Evolutionary conservation across 2,888 invertebrate species (phyloP).

Genomic region (Metellina segmentata): DNA sequence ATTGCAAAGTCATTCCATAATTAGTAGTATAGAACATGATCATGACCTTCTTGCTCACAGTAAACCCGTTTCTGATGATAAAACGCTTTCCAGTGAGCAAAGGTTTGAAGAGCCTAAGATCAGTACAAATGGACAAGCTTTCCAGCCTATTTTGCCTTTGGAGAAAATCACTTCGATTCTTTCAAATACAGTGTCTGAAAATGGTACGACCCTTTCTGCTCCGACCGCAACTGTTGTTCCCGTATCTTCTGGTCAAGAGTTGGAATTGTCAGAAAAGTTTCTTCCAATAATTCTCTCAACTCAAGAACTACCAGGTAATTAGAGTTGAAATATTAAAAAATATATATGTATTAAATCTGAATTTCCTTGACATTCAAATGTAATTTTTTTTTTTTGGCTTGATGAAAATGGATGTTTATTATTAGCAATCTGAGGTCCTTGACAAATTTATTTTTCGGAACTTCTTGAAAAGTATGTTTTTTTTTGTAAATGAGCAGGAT

Average conservation of each 20-base stretch:
- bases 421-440: too few relatives aligned
- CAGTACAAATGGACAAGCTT: not conserved
- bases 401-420: too few relatives aligned
- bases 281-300: slow-evolving; percentile 44
- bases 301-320: slow-evolving; percentile 29
- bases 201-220: not conserved
- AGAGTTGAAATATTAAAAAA: not conserved
- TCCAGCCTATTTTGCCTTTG: slow-evolving; percentile 51
- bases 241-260: slow-evolving; percentile 33
- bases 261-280: slow-evolving; percentile 48
- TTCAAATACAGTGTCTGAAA: slow-evolving; percentile 12
- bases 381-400: too few relatives aligned
- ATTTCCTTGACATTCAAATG: too few relatives aligned
- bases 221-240: slow-evolving; percentile 44
- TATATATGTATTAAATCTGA: not conserved
- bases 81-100: not conserved
- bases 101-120: slow-evolving; percentile 5
- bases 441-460: too few relatives aligned
- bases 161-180: slow-evolving; percentile 19
- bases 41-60: slow-evolving; percentile 46
- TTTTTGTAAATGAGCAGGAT: too few relatives aligned
- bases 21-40: slow-evolving; percentile 49
- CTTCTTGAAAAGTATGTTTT: too few relatives aligned
- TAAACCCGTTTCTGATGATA: slow-evolving; percentile 3
- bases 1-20: slow-evolving; percentile 4